Conservation (phyloP, 2,797 vertebrate genomes). For the Meriones psammophilus region DNA sequence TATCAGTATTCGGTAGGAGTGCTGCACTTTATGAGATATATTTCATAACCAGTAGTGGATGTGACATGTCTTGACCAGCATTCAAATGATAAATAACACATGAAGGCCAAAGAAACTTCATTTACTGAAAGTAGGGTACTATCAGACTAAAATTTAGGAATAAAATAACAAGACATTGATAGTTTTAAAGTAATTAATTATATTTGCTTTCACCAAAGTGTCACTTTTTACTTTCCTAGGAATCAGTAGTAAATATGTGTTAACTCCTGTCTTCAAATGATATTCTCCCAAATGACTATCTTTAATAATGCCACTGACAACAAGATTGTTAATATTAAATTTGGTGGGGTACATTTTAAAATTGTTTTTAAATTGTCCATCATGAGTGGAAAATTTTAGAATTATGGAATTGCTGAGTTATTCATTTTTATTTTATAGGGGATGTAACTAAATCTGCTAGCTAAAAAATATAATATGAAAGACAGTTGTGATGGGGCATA, state of each 20-base stretch:
- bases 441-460: neutral
- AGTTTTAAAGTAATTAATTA: slow-evolving; percentile 39
- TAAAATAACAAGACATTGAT: neutral
- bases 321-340: neutral
- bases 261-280: neutral
- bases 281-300: neutral
- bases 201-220: slow-evolving; percentile 21
- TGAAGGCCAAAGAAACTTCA: neutral
- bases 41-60: neutral
- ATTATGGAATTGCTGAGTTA: neutral
- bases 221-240: neutral
- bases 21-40: neutral
- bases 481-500: too few relatives aligned
- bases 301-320: neutral
- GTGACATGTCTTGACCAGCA: neutral
- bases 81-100: slow-evolving; percentile 55
- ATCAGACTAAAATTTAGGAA: slow-evolving; percentile 17
- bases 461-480: neutral
- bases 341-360: neutral
- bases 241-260: neutral
- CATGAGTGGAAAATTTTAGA: neutral
- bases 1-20: neutral
- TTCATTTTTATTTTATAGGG: neutral
- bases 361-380: slow-evolving; percentile 21
- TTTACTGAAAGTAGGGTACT: neutral